These are phyloP conservation scores for Apamea monoglypha DNA, from an alignment of 2,888 invertebrate genomes.

Conservation along the genomic window DNA sequence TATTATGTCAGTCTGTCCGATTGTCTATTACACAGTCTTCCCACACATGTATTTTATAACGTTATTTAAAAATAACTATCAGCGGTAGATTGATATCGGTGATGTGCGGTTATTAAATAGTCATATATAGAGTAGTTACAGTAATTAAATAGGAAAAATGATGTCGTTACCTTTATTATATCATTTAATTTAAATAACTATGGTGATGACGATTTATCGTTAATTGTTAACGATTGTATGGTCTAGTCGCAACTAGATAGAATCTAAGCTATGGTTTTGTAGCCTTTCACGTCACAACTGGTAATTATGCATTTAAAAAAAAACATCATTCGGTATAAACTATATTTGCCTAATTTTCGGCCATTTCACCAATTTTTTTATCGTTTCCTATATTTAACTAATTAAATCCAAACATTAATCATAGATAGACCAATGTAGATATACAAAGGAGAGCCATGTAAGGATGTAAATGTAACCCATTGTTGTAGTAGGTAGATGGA, in stretches of 20 bases:
- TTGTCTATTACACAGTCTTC: not conserved
- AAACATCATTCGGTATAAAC: too few species aligned
- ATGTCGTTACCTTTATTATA: slow-evolving; percentile 16
- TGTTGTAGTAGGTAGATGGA: not conserved
- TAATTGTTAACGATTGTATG: slow-evolving; percentile 10
- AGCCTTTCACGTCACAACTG: not conserved
- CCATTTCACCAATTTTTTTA: not conserved
- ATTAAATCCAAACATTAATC: not conserved
- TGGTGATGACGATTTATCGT: slow-evolving; percentile 15
- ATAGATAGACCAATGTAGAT: not conserved
- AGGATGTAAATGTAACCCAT: not conserved
- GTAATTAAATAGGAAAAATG: slow-evolving; percentile 26
- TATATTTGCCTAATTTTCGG: not conserved
- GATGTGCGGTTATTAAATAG: slow-evolving; percentile 35
- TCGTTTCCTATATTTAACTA: not conserved
- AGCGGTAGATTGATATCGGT: slow-evolving; percentile 41
- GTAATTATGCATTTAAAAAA: not conserved
- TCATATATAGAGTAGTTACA: slow-evolving; percentile 17
- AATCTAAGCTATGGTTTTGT: not conserved
- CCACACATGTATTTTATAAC: slow-evolving; percentile 17
- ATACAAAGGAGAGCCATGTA: not conserved
- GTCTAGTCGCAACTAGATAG: not conserved
- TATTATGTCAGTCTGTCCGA: not conserved
- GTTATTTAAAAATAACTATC: slow-evolving; percentile 29
- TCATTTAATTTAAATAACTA: slow-evolving; percentile 18